phyloP scores from a whole-genome alignment of 2,113 vertebrate genomes.

The Paramisgurnus dabryanus region DNA sequence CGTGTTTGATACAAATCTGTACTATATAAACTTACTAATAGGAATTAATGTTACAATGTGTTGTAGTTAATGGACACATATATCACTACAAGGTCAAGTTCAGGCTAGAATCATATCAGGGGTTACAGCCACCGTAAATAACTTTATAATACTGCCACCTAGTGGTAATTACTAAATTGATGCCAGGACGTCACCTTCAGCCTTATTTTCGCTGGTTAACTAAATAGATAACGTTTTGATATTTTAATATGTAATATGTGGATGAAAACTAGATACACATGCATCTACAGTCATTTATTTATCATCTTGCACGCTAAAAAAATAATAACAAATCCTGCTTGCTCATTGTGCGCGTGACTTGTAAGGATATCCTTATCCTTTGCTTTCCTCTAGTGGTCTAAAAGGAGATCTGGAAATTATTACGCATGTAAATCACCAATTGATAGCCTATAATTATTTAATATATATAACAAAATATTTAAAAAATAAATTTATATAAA shows the following conservation, averaged over 20 bases:
- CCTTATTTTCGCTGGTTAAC: not conserved
- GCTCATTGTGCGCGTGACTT: too few relatives aligned
- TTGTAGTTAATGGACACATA: not conserved
- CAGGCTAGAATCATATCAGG: slow-evolving; percentile 65
- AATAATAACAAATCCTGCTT: not conserved
- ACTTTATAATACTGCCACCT: slow-evolving; percentile 67
- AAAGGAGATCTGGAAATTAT: too few relatives aligned
- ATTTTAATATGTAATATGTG: not conserved
- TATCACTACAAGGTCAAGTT: slow-evolving; percentile 71
- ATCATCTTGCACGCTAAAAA: not conserved
- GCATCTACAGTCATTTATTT: not conserved
- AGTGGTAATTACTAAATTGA: slow-evolving; percentile 39
- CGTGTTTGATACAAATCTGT: not conserved
- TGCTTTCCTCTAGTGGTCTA: slow-evolving; percentile 10
- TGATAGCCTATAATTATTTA: too few relatives aligned
- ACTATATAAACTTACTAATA: not conserved
- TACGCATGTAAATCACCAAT: too few relatives aligned
- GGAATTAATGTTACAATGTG: not conserved
- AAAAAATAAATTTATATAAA: too few relatives aligned
- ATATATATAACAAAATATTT: too few relatives aligned
- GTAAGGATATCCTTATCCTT: not conserved
- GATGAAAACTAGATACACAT: not conserved
- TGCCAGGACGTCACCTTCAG: not conserved
- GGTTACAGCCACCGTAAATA: slow-evolving; percentile 15
- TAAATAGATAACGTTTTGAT: not conserved